Percentiles rank a stretch among this genome's conserved stretches.
Evolutionary conservation across 2,888 invertebrate genomes (phyloP).

Genomic region (Sericinus montela): DNA sequence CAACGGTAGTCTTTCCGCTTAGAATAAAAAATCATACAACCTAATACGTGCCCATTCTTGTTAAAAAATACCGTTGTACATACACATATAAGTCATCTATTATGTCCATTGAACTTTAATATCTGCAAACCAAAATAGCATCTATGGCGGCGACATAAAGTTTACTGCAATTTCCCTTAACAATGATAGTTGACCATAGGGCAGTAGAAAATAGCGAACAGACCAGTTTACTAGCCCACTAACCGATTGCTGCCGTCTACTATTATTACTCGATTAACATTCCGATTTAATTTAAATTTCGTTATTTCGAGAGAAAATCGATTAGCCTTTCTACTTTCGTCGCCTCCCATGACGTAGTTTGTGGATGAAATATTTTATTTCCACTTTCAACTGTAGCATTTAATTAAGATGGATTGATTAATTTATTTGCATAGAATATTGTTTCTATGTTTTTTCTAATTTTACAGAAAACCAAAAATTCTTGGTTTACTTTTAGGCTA

Average conservation of each 20-base stretch:
- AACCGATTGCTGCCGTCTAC: slow-evolving; percentile 30
- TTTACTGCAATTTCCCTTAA: slow-evolving; percentile 6
- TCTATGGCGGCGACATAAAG: background rate
- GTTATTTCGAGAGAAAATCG: slow-evolving; percentile 11
- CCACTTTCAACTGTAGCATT: slow-evolving; percentile 4
- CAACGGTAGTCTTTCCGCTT: no score
- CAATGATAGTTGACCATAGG: slow-evolving; percentile 1
- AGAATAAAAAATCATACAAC: background rate
- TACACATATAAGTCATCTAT: slow-evolving; percentile 7
- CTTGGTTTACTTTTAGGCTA: no score
- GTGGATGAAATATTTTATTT: background rate
- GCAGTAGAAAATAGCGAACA: slow-evolving; percentile 19
- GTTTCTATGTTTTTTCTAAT: no score
- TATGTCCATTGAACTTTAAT: background rate
- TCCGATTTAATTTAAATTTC: slow-evolving; percentile 8
- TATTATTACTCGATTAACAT: slow-evolving; percentile 24
- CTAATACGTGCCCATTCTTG: slow-evolving; percentile 7
- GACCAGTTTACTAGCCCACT: slow-evolving; percentile 39
- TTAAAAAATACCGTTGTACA: slow-evolving; percentile 10
- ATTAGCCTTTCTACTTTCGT: slow-evolving; percentile 14
- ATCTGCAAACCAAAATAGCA: background rate
- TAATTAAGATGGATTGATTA: no score
- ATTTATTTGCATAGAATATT: no score
- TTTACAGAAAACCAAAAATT: no score
- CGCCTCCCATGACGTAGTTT: slow-evolving; percentile 5